A percentile compares a stretch with the other conserved stretches of the same genome.
phyloP scores from a whole-genome alignment of 2,113 vertebrate species.

The Colius striatus region DNA sequence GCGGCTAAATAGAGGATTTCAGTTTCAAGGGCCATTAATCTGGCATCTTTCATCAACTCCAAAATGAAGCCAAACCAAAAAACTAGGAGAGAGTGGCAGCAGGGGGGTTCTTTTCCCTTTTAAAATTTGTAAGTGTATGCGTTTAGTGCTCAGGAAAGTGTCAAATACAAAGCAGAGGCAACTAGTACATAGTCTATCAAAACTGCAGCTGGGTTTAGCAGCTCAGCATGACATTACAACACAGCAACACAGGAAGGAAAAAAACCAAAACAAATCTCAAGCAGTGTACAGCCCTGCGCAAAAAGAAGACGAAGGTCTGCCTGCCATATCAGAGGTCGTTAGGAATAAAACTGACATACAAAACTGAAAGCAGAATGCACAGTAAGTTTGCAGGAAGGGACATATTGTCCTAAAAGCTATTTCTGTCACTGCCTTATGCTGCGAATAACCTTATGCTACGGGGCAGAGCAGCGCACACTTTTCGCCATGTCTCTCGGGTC shows the following conservation, averaged over 20 bases:
- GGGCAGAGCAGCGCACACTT: fast-evolving
- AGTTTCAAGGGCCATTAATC: neutral
- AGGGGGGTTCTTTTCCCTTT: neutral
- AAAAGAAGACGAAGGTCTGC: neutral
- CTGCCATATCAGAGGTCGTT: neutral
- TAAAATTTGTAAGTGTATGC: neutral
- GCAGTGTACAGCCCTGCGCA: fast-evolving
- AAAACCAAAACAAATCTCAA: neutral
- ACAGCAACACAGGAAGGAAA: neutral
- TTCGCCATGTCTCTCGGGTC: fast-evolving
- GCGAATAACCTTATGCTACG: neutral
- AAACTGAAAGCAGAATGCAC: neutral
- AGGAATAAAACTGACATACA: neutral
- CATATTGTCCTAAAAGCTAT: neutral
- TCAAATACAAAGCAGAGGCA: conserved; percentile 41
- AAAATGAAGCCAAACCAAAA: neutral
- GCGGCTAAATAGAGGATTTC: neutral
- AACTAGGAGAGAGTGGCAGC: neutral
- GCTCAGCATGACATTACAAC: neutral
- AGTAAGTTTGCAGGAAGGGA: neutral
- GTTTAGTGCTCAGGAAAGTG: conserved; percentile 19
- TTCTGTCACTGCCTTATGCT: neutral
- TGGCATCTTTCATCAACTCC: neutral
- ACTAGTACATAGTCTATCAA: conserved; percentile 39
- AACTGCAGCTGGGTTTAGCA: conserved; percentile 50